phyloP scores from a whole-genome alignment of 2,888 invertebrate species.

The Callyntrura guangdongensis region DNA sequence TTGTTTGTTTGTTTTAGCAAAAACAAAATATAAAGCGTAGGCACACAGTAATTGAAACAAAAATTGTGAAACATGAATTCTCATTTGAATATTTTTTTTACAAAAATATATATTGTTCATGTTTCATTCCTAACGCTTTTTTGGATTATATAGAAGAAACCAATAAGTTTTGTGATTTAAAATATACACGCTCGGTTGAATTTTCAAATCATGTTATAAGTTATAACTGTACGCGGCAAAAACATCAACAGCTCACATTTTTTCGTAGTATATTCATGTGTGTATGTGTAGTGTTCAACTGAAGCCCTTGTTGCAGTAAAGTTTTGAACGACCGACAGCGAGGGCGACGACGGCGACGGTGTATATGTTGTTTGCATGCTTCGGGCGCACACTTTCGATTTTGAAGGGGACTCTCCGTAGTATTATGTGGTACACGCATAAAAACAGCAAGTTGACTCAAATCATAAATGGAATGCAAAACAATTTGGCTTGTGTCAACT shows the following conservation, averaged over 20 bases:
- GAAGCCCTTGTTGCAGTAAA: not conserved
- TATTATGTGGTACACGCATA: constrained; percentile 58
- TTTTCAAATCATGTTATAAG: constrained; percentile 67
- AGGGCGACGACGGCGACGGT: constrained; percentile 34
- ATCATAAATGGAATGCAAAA: constrained; percentile 85
- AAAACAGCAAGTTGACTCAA: constrained; percentile 80
- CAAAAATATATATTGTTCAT: constrained; percentile 33
- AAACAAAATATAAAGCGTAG: constrained; percentile 8
- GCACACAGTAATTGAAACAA: constrained; percentile 26
- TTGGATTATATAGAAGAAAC: constrained; percentile 54
- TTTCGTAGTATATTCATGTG: not conserved
- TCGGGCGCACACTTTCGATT: constrained; percentile 72
- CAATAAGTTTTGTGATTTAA: constrained; percentile 75
- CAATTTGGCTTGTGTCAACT: constrained; percentile 85
- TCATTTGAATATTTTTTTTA: constrained; percentile 39
- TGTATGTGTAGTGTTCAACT: not conserved
- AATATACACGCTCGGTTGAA: constrained; percentile 65
- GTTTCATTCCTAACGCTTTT: constrained; percentile 42
- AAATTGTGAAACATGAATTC: constrained; percentile 36
- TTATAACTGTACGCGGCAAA: constrained; percentile 19
- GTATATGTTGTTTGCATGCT: constrained; percentile 73
- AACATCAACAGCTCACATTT: constrained; percentile 22
- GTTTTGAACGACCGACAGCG: constrained; percentile 5
- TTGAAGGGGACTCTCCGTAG: constrained; percentile 76
- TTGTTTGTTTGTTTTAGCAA: constrained; percentile 16